Conservation (phyloP, 2,113 vertebrate species). For the Engraulis encrasicolus region DNA sequence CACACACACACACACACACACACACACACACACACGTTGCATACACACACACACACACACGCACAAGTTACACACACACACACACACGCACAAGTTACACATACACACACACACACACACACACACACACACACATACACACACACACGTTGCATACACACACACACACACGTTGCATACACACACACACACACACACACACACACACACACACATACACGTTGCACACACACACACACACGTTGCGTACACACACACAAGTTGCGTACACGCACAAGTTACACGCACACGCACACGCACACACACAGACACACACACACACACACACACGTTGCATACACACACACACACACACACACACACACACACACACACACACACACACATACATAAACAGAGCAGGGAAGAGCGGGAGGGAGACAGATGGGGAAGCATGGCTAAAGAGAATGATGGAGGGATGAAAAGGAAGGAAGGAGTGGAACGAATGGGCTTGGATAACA, state of each 20-base stretch:
- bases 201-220: neutral
- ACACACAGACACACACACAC: neutral
- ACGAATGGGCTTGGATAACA: neutral
- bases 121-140: conserved; percentile 7
- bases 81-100: neutral
- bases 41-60: neutral
- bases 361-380: no score
- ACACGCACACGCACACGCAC: conserved; percentile 13
- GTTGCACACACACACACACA: no score
- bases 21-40: no score
- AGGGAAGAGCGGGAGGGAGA: neutral
- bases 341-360: neutral
- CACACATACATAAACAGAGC: neutral
- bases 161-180: no score
- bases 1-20: neutral
- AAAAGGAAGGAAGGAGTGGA: neutral
- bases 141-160: neutral
- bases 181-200: neutral
- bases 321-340: neutral
- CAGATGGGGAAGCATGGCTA: neutral
- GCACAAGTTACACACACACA: neutral
- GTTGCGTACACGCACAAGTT: no score
- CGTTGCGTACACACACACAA: no score
- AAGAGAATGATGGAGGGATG: neutral
- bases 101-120: no score